Conservation (phyloP, 1,140 invertebrate genomes). For the Danaus plexippus region DNA sequence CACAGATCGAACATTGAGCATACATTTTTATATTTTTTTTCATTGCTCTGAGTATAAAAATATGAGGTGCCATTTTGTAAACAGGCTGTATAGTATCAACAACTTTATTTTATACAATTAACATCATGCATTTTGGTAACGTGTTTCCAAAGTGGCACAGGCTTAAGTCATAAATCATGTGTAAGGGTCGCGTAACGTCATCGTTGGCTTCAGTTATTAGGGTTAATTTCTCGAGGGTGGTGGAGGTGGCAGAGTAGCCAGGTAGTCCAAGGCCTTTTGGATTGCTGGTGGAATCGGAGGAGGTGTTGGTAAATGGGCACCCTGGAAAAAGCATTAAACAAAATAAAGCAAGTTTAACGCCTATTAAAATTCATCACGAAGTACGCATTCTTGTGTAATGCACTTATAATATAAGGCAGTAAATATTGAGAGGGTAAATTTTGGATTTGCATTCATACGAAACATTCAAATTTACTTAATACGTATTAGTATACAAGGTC, state of each 20-base stretch:
- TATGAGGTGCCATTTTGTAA: conserved; percentile 33
- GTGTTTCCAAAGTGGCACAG: conserved; percentile 31
- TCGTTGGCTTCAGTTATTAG: conserved; percentile 7
- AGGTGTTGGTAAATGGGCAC: conserved; percentile 80
- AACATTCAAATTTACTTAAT: conserved; percentile 2
- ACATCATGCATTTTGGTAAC: conserved; percentile 16
- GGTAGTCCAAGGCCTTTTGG: conserved; percentile 79
- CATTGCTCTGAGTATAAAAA: conserved; percentile 48
- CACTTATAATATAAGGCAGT: too few species aligned
- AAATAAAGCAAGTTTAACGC: not conserved
- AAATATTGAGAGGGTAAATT: too few species aligned
- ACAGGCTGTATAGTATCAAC: conserved; percentile 15
- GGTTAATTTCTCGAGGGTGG: conserved; percentile 36
- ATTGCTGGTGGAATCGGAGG: conserved; percentile 85
- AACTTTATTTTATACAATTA: conserved; percentile 27
- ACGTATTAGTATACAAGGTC: conserved; percentile 4
- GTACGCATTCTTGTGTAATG: too few species aligned
- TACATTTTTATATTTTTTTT: conserved; percentile 60
- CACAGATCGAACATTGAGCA: conserved; percentile 59
- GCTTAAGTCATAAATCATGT: conserved; percentile 11
- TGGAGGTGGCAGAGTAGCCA: conserved; percentile 66
- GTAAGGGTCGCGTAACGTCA: conserved; percentile 10
- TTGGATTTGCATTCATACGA: not conserved
- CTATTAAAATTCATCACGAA: not conserved
- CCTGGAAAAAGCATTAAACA: conserved; percentile 48